Evolutionary conservation across 1,140 invertebrate species (phyloP), one percentile per base, ranked within the genome.

Genomic region (Apis dorsata): DNA sequence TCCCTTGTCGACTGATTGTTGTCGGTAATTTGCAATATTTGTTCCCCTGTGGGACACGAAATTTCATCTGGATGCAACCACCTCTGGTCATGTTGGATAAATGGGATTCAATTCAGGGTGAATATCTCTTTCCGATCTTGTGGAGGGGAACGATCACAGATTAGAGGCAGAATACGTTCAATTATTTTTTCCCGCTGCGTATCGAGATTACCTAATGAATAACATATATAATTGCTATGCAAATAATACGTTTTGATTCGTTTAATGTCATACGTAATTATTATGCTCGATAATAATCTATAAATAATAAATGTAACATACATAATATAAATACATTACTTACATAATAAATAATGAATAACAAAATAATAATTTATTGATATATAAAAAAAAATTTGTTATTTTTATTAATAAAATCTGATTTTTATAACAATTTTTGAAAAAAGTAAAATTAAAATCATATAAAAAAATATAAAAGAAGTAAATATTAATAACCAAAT

Each of bases 21-120:
- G 88, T 88, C 87, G 84, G 55, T 73, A 88, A 88, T 88, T 88
- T 86, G 77, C 49, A 81, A 84, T 82, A 49, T 85, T 88, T 76
- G 75, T 76, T 79, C 60, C 75, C 78, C 80, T 62, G 49, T 86
- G 85, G 76, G 72, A 87, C 63, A 57, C 53, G 81, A 77, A 71
- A 84, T 81, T 83, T 74, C 77, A 60, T 81, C 73, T 44, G n/a
- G 62, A 65, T 63, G 24, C 60, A 63, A 28, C 73, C 51, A 51
- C 34, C 59, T 68, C 49, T 82, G 34, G 49, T 17, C 51, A 51
- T 34, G 57, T 62, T 34, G 34, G 62, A 60, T 72, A 87, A 87
- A 87, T 87, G 21, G 63, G 83, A 85, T 85, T 85, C 74, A 13
- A 28, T 15, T 55, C 15, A n/a, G 76, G 51, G 60, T 51, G 63